Percentiles rank a stretch among this genome's conserved stretches.
These are phyloP conservation scores for Botia almorhae DNA, from an alignment of 2,797 vertebrate genomes.

Conservation along the genomic window DNA sequence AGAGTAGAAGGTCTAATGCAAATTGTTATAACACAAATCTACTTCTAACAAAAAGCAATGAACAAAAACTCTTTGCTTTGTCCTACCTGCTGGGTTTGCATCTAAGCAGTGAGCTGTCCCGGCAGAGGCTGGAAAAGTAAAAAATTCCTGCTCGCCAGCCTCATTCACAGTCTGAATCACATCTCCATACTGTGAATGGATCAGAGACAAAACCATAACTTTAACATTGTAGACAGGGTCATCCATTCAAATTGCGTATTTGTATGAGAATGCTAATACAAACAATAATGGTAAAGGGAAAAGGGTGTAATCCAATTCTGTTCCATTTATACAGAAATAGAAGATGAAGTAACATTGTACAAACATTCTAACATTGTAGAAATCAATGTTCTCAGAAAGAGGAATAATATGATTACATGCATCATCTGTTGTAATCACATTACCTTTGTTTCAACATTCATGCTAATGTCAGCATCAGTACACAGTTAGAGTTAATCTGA, in stretches of 20 bases:
- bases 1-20: background rate
- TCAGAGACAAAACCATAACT: background rate
- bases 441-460: background rate
- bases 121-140: conserved; percentile 82
- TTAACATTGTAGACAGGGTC: too few relatives aligned
- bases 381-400: conserved; percentile 5
- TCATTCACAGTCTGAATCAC: conserved; percentile 68
- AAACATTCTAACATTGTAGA: background rate
- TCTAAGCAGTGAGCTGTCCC: conserved; percentile 83
- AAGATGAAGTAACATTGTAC: background rate
- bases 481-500: background rate
- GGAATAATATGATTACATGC: background rate
- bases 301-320: background rate
- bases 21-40: background rate
- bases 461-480: background rate
- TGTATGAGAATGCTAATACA: background rate
- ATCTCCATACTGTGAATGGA: conserved; percentile 80
- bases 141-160: conserved; percentile 60
- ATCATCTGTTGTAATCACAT: background rate
- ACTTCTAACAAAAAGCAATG: background rate
- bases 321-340: background rate
- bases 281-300: background rate
- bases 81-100: conserved; percentile 86
- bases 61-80: background rate
- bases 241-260: background rate